Evolutionary conservation across 2,113 vertebrate species (phyloP), one percentile per base, ranked within the genome.

Genomic region (Chunga burmeisteri): DNA sequence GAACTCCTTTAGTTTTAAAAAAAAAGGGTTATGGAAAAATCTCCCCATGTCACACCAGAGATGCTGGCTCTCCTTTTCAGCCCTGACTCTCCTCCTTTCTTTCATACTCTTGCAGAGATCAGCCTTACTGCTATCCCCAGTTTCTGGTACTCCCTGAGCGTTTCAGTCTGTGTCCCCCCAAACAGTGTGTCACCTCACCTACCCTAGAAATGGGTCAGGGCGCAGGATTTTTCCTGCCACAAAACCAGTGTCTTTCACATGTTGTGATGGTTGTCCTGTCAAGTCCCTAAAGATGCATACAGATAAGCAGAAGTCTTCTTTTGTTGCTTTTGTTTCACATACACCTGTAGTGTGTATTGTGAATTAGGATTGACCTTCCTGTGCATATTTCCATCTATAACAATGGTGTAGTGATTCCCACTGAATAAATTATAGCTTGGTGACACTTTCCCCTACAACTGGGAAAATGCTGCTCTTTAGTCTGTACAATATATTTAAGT

Each of bases 171-270:
- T 27, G 11, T 36, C 12, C 13, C 17, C 26, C 5, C 23, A 32
- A 19, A 14, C 3, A 19, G 6, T 3, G 16, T 36, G 16, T 26
- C 8, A 19, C 14, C n/a, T 29, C 25, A 38, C 4, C 8, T 26
- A 10, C 18, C 1, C 0, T 4, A 42, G 62, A 50, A 88, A 58
- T 6, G 12, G 6, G 13, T 26, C 16, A 47, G 8, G 1, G 3
- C 44, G 14, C 6, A 44, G 21, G 17, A 7, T 29, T 66, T 59
- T 56, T 61, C 34, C 13, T 71, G 23, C 23, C 27, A 15, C 13
- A 73, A n/a, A 92, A 25, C 2, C 9, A 32, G 12, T n/a, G 19
- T 44, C 30, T 71, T 47, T 58, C 23, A 17, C 36, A 29, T 0
- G 0, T 58, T 21, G 8, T 8, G 19, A 7, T 38, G 40, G 9